These are phyloP conservation scores for Pachyuromys duprasi DNA, from an alignment of 2,797 vertebrate genomes.

Conservation along the genomic window DNA sequence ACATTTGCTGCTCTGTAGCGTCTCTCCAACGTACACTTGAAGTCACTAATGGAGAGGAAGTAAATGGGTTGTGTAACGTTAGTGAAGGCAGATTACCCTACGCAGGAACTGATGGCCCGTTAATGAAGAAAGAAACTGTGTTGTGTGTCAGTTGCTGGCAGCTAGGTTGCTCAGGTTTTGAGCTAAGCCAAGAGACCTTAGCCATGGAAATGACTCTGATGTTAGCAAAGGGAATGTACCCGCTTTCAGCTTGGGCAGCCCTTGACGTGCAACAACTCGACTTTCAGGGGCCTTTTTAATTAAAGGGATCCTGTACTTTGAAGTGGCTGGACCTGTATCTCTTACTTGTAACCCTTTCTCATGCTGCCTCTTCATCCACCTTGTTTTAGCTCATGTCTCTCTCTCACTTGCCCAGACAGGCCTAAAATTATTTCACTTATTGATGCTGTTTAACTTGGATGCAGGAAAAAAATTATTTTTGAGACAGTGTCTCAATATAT, in stretches of 20 bases:
- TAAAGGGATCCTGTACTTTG: slow-evolving; percentile 43
- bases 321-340: neutral
- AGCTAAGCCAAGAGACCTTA: slow-evolving; percentile 62
- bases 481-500: too few relatives aligned
- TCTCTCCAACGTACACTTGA: slow-evolving; percentile 78
- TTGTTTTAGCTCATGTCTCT: neutral
- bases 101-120: slow-evolving; percentile 75
- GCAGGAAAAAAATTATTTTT: neutral
- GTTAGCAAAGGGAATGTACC: slow-evolving; percentile 53
- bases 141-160: slow-evolving; percentile 74
- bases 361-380: neutral
- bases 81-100: slow-evolving; percentile 72
- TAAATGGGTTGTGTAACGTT: slow-evolving; percentile 79
- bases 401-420: neutral
- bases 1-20: slow-evolving; percentile 67
- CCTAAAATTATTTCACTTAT: neutral
- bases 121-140: slow-evolving; percentile 72
- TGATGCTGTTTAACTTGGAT: slow-evolving; percentile 53
- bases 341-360: slow-evolving; percentile 13
- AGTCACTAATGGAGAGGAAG: slow-evolving; percentile 78
- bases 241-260: slow-evolving; percentile 48
- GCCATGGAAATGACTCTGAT: slow-evolving; percentile 64
- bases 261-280: slow-evolving; percentile 54
- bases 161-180: slow-evolving; percentile 63
- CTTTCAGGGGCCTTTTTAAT: slow-evolving; percentile 55